Base-by-base conservation (phyloP, 1,140 invertebrate genomes). In the Drosophila saltans region DNA sequence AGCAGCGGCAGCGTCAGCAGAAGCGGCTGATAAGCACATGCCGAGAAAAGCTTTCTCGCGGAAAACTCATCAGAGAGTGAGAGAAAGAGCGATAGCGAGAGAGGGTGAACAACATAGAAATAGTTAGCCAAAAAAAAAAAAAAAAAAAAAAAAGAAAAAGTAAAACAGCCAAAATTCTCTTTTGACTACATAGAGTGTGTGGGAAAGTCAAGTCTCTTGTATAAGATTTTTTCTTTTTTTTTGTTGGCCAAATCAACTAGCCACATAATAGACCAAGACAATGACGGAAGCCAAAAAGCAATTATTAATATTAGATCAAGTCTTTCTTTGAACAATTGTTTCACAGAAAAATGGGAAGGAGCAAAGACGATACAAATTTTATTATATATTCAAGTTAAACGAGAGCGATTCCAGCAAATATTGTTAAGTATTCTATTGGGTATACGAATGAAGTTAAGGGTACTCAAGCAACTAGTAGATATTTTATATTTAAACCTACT, bases 21-120 rank as follows among this genome's bases (percentile, higher is more conserved):
- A 72, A 66, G 57, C 77, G 69, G 81, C 81, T 84, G 81, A 84
- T 84, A 84, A 84, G 82, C 62, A 64, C 45, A 55, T 16, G 63
- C 68, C 48, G 66, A 78, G 71, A 74, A 75, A 52, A 82, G 80
- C 80, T 82, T 83, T 81, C 66, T 41, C 28, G n/a, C 40, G 26
- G 10, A 24, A 39, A 60, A 40, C 7, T 41, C 56, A 57, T 30
- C 56, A 26, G 11, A 43, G 40, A 8, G 21, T 7, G 7, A 58
- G 16, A 16, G 60, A 52, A 28, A 71, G 61, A 74, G 63, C 16
- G 39, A 40, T 24, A 52, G 66, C 66, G 69, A n/a, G 48, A 40
- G 33, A 36, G 6, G 33, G 33, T 36, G 33, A 36, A 36, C 33
- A 36, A 36, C 33, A 36, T 7, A 36, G 33, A 36, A 36, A 36